Percentiles rank a stretch among this genome's conserved stretches.
Conservation (phyloP, 2,797 vertebrate species). For the Notolepis coatsorum region DNA sequence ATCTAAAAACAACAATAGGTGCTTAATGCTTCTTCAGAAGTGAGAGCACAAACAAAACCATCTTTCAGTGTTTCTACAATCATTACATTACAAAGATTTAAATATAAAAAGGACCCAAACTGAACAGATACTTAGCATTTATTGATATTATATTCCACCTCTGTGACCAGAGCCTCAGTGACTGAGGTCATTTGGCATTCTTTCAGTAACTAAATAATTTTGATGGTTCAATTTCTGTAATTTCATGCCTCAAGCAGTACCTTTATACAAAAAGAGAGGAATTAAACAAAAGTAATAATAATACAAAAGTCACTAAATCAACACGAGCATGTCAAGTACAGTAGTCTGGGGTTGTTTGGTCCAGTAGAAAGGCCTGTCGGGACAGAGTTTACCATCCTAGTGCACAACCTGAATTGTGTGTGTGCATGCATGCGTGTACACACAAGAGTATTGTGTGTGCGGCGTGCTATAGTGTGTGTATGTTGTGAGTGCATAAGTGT, state of each 20-base stretch:
- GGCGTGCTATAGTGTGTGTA: background rate
- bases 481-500: background rate
- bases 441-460: background rate
- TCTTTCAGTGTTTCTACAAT: background rate
- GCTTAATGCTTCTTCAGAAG: background rate
- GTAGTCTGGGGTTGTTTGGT: background rate
- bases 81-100: too few species aligned
- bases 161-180: background rate
- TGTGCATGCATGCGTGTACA: too few species aligned
- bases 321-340: background rate
- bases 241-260: constrained; percentile 11
- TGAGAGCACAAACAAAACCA: background rate
- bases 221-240: background rate
- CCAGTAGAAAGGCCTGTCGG: background rate
- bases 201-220: constrained; percentile 1
- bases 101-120: background rate
- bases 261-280: constrained; percentile 21
- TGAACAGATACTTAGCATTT: constrained; percentile 26
- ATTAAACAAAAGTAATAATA: constrained; percentile 12
- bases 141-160: constrained; percentile 7
- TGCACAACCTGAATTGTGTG: background rate
- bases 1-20: background rate
- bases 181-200: background rate
- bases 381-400: background rate
- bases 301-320: too few species aligned